phyloP scores from a whole-genome alignment of 2,888 invertebrate species.

The Tipula vernalis region DNA sequence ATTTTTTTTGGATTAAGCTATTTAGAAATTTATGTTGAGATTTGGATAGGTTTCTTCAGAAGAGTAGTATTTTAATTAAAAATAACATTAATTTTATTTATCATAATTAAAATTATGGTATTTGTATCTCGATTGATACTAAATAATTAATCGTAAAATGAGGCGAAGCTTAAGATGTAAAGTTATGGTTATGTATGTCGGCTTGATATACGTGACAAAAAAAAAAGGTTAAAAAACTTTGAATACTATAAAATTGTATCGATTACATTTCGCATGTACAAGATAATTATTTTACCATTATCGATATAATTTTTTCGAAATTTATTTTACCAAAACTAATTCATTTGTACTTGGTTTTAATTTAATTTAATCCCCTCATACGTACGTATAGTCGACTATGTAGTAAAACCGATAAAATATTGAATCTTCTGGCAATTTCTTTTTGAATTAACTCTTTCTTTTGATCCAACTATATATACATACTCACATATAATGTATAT shows the following conservation, averaged over 20 bases:
- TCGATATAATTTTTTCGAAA: background rate
- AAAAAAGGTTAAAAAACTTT: background rate
- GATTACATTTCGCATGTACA: background rate
- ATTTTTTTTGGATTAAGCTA: background rate
- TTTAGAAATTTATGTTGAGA: background rate
- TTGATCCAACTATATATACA: background rate
- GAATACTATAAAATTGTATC: background rate
- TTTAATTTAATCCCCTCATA: background rate
- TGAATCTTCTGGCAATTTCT: background rate
- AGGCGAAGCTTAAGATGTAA: background rate
- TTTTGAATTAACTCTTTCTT: background rate
- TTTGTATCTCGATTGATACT: background rate
- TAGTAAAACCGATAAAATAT: background rate
- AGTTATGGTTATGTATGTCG: background rate
- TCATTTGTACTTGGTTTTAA: background rate
- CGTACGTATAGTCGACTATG: background rate
- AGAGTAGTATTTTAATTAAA: background rate
- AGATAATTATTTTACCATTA: background rate
- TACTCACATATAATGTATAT: background rate
- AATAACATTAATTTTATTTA: background rate
- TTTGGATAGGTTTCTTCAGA: background rate
- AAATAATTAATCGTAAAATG: background rate
- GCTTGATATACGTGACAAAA: background rate
- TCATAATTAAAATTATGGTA: background rate
- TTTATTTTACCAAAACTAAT: background rate